A percentile compares a stretch with the other conserved stretches of the same genome.
phyloP scores from a whole-genome alignment of 1,140 invertebrate species.

The Calycopis cecrops region DNA sequence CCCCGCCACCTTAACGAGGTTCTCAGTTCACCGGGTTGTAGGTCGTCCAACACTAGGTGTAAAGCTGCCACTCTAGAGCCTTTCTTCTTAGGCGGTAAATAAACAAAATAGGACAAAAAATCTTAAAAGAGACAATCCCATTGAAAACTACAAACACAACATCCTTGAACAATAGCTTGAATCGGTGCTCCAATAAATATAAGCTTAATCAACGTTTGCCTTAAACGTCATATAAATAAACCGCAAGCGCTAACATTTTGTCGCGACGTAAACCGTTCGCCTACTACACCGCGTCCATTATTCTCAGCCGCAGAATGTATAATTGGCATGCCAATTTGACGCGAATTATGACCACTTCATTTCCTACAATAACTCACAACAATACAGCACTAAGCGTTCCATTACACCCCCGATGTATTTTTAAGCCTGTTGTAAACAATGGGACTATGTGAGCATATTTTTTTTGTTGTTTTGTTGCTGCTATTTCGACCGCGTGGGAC shows the following conservation, averaged over 20 bases:
- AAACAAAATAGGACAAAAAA: no score
- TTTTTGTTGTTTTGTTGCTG: neutral
- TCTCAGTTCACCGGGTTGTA: no score
- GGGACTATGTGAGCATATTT: neutral
- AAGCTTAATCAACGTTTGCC: no score
- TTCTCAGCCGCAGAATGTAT: constrained; percentile 34
- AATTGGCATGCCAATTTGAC: constrained; percentile 38
- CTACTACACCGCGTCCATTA: constrained; percentile 26
- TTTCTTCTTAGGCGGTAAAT: no score
- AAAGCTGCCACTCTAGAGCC: no score
- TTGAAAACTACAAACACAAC: no score
- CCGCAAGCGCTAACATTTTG: constrained; percentile 12
- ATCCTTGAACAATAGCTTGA: no score
- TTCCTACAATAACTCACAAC: constrained; percentile 30
- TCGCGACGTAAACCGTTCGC: constrained; percentile 25
- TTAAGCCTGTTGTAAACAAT: constrained; percentile 18
- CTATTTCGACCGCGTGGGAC: neutral
- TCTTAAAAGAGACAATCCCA: no score
- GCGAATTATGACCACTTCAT: constrained; percentile 38
- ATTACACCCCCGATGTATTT: constrained; percentile 29
- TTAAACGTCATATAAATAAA: no score
- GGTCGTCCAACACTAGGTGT: no score
- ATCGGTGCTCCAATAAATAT: no score
- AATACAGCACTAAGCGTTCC: constrained; percentile 24
- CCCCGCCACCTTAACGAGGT: no score